These are phyloP conservation scores for Hippoglossus stenolepis DNA, from an alignment of 2,113 vertebrate genomes.

Conservation along the genomic window DNA sequence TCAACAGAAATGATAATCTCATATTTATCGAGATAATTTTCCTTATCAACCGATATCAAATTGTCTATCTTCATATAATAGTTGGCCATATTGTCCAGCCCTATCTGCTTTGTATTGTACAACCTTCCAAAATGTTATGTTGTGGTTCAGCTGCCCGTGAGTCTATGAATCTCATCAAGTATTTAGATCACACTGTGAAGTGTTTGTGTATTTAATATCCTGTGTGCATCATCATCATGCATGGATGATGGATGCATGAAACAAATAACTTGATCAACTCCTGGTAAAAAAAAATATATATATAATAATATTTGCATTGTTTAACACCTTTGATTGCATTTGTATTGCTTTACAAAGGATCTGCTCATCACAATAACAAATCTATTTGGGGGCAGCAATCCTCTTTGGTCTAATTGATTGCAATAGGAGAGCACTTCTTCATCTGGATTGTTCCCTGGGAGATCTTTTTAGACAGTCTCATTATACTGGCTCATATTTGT, in stretches of 20 bases:
- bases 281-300: not conserved
- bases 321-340: slow-evolving; percentile 24
- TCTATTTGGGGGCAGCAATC: slow-evolving; percentile 42
- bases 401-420: slow-evolving; percentile 59
- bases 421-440: slow-evolving; percentile 51
- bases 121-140: not conserved
- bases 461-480: slow-evolving; percentile 65
- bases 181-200: too few species aligned
- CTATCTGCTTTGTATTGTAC: not conserved
- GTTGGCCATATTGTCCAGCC: too few species aligned
- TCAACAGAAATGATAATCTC: too few species aligned
- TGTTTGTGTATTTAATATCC: too few species aligned
- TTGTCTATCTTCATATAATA: too few species aligned
- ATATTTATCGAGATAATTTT: too few species aligned
- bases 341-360: slow-evolving; percentile 18
- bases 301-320: not conserved
- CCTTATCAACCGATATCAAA: too few species aligned
- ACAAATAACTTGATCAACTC: too few species aligned
- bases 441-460: slow-evolving; percentile 62
- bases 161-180: not conserved
- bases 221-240: too few species aligned
- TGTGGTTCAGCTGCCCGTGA: not conserved
- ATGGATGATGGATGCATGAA: too few species aligned
- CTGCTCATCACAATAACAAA: slow-evolving; percentile 25
- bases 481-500: slow-evolving; percentile 64